phyloP scores from a whole-genome alignment of 2,888 invertebrate genomes.

The Mesodorylaimus sp. region DNA sequence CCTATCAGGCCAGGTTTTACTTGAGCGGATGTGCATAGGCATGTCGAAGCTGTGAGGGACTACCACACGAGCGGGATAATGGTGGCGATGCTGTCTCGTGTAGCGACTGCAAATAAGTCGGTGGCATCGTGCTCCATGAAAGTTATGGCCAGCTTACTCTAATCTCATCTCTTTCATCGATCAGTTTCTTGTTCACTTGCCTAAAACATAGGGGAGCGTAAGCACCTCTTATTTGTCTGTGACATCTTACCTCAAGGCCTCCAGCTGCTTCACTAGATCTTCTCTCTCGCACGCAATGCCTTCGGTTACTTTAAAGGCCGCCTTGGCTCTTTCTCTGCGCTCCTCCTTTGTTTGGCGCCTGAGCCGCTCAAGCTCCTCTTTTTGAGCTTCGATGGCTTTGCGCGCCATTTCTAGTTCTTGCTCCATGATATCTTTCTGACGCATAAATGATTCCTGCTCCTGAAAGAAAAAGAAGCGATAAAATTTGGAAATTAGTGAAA shows the following conservation, averaged over 20 bases:
- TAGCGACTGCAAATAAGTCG: too few relatives aligned
- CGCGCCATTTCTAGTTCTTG: slow-evolving; percentile 28
- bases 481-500: slow-evolving; percentile 1
- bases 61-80: too few relatives aligned
- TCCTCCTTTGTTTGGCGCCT: slow-evolving; percentile 31
- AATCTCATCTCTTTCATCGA: slow-evolving; percentile 34
- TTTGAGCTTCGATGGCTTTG: slow-evolving; percentile 30
- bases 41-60: too few relatives aligned
- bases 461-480: slow-evolving; percentile 9
- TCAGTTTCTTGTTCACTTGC: slow-evolving; percentile 32
- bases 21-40: too few relatives aligned
- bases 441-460: slow-evolving; percentile 21
- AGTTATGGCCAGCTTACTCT: too few relatives aligned
- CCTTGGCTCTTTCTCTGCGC: slow-evolving; percentile 32
- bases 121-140: too few relatives aligned
- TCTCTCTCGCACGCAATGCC: slow-evolving; percentile 36
- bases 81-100: too few relatives aligned
- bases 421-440: slow-evolving; percentile 17
- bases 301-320: slow-evolving; percentile 27
- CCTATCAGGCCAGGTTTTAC: too few relatives aligned
- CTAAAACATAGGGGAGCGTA: slow-evolving; percentile 19
- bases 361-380: slow-evolving; percentile 29
- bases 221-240: background rate
- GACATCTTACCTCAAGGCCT: slow-evolving; percentile 30
- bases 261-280: slow-evolving; percentile 35